Evolutionary conservation across 2,113 vertebrate genomes (phyloP).

Genomic region (Ornithorhynchus anatinus): DNA sequence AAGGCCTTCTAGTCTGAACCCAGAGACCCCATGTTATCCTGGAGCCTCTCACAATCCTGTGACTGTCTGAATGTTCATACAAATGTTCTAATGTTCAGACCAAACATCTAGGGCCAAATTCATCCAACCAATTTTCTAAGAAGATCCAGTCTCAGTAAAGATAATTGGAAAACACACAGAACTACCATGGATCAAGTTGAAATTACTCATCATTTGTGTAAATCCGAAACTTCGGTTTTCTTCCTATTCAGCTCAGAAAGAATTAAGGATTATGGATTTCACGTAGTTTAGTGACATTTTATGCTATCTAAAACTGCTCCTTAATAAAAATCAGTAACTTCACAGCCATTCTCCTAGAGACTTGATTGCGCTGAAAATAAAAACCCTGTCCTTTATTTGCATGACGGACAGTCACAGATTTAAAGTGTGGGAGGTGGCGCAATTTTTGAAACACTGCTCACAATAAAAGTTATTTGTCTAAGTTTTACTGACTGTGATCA

Average conservation of each 20-base stretch:
- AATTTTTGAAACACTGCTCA: neutral
- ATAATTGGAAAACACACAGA: too few species aligned
- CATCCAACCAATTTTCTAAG: too few species aligned
- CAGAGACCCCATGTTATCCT: too few species aligned
- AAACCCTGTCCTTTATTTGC: neutral
- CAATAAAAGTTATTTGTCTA: neutral
- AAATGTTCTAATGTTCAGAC: too few species aligned
- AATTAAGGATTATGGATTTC: neutral
- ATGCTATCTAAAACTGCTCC: neutral
- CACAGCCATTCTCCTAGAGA: neutral
- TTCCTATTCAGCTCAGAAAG: neutral
- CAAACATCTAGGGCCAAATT: too few species aligned
- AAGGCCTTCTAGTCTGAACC: too few species aligned
- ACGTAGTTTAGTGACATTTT: neutral
- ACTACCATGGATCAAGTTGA: too few species aligned
- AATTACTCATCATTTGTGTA: neutral
- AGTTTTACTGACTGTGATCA: neutral
- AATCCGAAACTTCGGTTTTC: neutral
- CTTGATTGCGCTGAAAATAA: neutral
- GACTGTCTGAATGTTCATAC: too few species aligned
- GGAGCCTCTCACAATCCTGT: too few species aligned
- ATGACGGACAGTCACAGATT: neutral
- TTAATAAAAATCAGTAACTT: neutral
- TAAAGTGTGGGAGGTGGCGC: neutral
- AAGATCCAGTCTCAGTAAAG: too few species aligned